Conservation (phyloP, 2,113 vertebrate species). For the Melanerpes formicivorus region DNA sequence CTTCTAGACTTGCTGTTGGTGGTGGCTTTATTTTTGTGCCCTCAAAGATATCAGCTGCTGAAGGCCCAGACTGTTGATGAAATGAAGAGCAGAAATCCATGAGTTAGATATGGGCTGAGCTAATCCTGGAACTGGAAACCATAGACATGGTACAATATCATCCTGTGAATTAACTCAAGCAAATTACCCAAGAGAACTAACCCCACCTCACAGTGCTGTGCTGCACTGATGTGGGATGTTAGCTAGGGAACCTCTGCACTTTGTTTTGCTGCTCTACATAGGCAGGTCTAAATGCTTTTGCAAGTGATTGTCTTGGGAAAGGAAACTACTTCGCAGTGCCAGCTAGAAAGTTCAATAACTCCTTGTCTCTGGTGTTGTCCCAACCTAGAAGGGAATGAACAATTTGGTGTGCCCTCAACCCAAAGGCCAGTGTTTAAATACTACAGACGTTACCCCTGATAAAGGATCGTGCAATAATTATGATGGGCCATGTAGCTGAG, state of each 20-base stretch:
- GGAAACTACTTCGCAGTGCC: background rate
- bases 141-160: background rate
- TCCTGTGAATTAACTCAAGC: background rate
- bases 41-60: background rate
- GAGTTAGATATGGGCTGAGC: background rate
- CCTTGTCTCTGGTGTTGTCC: background rate
- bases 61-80: background rate
- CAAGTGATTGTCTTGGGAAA: background rate
- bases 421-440: background rate
- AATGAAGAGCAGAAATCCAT: background rate
- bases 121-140: background rate
- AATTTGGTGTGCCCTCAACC: background rate
- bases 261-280: background rate
- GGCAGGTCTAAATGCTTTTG: background rate
- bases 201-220: background rate
- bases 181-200: background rate
- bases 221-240: background rate
- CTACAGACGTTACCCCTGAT: background rate
- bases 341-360: background rate
- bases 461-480: background rate
- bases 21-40: background rate
- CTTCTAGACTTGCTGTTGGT: background rate
- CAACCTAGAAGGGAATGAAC: background rate
- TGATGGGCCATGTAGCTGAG: background rate
- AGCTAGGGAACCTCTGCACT: background rate